Evolutionary conservation across 2,888 invertebrate species (phyloP).

Genomic region (Melanotus villosus): DNA sequence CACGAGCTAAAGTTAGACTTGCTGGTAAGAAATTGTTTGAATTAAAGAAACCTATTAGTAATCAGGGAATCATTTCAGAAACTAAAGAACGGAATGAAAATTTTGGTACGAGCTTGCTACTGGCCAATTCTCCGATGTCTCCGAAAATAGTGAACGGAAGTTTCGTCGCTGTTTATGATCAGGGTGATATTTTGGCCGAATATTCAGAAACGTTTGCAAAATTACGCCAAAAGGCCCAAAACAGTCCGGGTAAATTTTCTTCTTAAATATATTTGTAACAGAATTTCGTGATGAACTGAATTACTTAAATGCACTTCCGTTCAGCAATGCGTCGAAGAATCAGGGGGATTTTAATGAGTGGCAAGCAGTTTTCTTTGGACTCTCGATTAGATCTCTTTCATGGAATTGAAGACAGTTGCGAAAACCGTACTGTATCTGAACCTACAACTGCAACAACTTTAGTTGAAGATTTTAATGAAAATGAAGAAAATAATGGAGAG

Average conservation of each 20-base stretch:
- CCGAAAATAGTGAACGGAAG: constrained; percentile 97
- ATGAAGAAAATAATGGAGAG: constrained; percentile 56
- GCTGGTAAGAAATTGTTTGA: constrained; percentile 73
- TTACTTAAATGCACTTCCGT: no score
- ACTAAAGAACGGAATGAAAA: constrained; percentile 87
- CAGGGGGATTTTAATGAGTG: constrained; percentile 89
- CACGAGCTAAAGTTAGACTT: constrained; percentile 78
- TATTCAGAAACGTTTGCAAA: constrained; percentile 81
- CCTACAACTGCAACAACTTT: constrained; percentile 57
- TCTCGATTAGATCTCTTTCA: constrained; percentile 93
- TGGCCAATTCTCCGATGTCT: constrained; percentile 96
- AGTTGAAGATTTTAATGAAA: constrained; percentile 62
- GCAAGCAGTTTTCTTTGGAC: constrained; percentile 92
- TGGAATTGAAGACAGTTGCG: constrained; percentile 73
- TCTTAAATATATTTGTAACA: no score
- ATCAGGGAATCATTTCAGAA: constrained; percentile 70
- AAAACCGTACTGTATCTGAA: constrained; percentile 54
- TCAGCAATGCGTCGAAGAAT: constrained; percentile 88
- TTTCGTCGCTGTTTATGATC: constrained; percentile 92
- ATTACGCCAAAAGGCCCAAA: constrained; percentile 80
- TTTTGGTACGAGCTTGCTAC: constrained; percentile 92
- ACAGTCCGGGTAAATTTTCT: constrained; percentile 78
- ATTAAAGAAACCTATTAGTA: background rate
- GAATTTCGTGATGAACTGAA: no score
- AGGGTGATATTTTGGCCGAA: constrained; percentile 80